Evolutionary conservation across 2,797 vertebrate species (phyloP), one percentile per base, ranked within the genome.

Genomic region (Anguilla obscura): DNA sequence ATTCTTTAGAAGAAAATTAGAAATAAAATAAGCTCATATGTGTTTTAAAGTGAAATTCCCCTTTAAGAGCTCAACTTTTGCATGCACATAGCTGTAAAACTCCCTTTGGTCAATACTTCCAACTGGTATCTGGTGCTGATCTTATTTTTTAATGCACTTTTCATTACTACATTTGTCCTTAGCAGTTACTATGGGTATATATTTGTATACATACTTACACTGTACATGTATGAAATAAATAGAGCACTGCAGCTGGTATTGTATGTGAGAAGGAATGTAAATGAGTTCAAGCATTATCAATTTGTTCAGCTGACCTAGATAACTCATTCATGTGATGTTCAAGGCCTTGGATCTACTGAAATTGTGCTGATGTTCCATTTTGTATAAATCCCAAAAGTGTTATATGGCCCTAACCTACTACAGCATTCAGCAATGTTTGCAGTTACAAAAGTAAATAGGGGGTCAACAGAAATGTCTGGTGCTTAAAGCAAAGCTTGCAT

Each of bases 361-460:
- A 79, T 79, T 79, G 30, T 40, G 74, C 74, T 79, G 74, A 79
- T 79, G 74, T 33, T 36, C 74, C 33, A 18, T 79, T 79, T 79
- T 79, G 33, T 79, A 40, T 36, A 40, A 79, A 40, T 79, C 16
- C 74, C 74, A 14, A 33, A 36, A 79, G 74, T 79, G 74, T 79
- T 79, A 79, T 40, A 30, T 79, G 74, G 33, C 33, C 74, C 74
- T 36, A 36, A 40, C 74, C 74, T 40, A 40, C 74, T 79, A 79
- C 27, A 79, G 16, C 33, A 79, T 79, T 79, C 33, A 79, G 74
- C 27, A 79, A 71, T 71, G 27, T 79, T 79, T 36, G 33, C 33
- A 16, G 74, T 30, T 30, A 36, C 27, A 79, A 40, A 79, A 74
- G n/a, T 36, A 79, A 71, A n/a, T 71, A 74, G 56, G 7, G n/a